These are phyloP conservation scores for Nipponia nippon DNA, from an alignment of 2,113 vertebrate genomes.

Conservation along the genomic window DNA sequence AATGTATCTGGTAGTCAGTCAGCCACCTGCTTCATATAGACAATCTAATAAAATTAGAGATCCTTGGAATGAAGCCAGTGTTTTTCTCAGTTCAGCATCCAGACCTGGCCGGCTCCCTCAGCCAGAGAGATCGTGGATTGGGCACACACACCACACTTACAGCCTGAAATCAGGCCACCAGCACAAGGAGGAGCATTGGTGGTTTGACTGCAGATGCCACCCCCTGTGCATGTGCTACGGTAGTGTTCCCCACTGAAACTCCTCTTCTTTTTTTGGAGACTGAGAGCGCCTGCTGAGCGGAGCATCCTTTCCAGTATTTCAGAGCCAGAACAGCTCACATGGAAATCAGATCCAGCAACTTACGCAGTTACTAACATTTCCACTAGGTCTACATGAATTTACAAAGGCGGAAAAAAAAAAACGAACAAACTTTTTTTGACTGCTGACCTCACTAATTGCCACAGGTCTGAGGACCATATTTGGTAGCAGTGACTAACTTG, in stretches of 20 bases:
- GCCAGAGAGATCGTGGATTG: accelerated
- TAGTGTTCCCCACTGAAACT: not conserved
- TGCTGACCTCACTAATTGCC: not conserved
- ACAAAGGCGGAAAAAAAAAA: not conserved
- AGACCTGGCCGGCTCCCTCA: not conserved
- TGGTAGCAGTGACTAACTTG: not conserved
- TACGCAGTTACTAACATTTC: not conserved
- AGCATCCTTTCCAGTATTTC: not conserved
- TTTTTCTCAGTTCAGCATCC: not conserved
- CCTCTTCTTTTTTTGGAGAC: not conserved
- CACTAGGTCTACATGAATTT: not conserved
- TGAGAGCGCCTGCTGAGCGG: not conserved
- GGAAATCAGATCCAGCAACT: not conserved
- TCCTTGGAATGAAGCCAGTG: not conserved
- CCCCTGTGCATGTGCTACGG: too few relatives aligned
- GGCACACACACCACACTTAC: accelerated
- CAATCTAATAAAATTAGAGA: not conserved
- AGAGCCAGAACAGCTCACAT: not conserved
- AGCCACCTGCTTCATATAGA: not conserved
- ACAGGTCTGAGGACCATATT: not conserved
- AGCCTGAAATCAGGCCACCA: not conserved
- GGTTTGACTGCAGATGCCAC: not conserved
- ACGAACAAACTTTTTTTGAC: not conserved
- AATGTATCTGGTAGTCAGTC: not conserved
- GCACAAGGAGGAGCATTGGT: accelerated